Conservation (phyloP, 2,113 vertebrate species). For the Pomatorhinus ruficollis region DNA sequence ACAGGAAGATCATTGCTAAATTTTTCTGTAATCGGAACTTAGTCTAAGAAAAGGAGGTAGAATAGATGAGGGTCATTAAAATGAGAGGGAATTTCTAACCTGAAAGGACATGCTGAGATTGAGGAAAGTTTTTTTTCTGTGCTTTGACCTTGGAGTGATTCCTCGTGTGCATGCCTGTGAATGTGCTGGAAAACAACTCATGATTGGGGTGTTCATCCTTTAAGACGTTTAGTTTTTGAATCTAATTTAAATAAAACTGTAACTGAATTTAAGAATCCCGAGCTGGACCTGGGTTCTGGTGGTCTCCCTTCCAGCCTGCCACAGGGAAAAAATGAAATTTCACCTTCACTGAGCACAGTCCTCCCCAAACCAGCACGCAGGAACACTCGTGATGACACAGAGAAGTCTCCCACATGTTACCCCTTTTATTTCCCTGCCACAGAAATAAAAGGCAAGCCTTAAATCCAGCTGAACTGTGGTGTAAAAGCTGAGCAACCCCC, state of each 20-base stretch:
- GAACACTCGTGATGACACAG: neutral
- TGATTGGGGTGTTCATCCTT: neutral
- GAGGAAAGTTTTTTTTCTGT: neutral
- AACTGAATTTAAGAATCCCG: neutral
- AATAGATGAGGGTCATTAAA: neutral
- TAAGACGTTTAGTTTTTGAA: neutral
- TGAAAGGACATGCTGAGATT: neutral
- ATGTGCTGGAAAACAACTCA: neutral
- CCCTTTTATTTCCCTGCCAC: constrained; percentile 26
- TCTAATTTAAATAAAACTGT: neutral
- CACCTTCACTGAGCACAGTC: neutral
- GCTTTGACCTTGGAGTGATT: neutral
- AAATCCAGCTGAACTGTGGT: neutral
- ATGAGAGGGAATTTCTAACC: neutral
- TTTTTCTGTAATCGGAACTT: neutral
- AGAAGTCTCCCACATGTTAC: neutral
- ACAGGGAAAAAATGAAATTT: neutral
- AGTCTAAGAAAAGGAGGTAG: neutral
- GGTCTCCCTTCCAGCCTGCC: neutral
- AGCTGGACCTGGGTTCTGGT: neutral
- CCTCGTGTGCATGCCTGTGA: neutral
- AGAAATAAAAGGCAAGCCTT: neutral
- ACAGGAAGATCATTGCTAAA: neutral
- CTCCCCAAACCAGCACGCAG: neutral
- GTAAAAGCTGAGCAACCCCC: neutral